Percentiles rank a stretch among this genome's conserved stretches.
phyloP scores from a whole-genome alignment of 1,140 invertebrate species.

The Monochamus saltuarius region DNA sequence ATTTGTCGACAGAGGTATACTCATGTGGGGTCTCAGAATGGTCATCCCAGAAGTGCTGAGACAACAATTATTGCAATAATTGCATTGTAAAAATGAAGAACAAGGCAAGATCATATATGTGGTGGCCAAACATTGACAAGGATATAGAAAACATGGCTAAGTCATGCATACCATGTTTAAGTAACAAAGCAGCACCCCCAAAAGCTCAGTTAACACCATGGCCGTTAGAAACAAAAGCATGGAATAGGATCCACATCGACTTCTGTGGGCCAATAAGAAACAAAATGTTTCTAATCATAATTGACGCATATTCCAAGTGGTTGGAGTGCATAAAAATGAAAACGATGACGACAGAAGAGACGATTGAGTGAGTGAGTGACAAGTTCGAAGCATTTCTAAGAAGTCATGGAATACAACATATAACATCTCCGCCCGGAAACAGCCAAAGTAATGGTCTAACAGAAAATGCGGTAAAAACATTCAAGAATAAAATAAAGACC shows the following conservation, averaged over 20 bases:
- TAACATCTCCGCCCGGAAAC: slow-evolving; percentile 29
- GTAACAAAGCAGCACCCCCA: not conserved
- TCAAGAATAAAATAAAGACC: slow-evolving; percentile 7
- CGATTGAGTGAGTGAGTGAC: slow-evolving; percentile 13
- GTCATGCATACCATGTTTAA: not conserved
- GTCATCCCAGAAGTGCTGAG: no score
- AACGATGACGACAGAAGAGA: slow-evolving; percentile 23
- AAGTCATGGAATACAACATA: slow-evolving; percentile 26
- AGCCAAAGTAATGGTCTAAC: slow-evolving; percentile 23
- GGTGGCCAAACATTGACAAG: not conserved
- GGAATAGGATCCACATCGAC: slow-evolving; percentile 41
- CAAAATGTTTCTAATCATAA: slow-evolving; percentile 36
- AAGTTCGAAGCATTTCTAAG: slow-evolving; percentile 25
- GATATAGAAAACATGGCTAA: not conserved
- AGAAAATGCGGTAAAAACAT: slow-evolving; percentile 19
- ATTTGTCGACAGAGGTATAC: no score
- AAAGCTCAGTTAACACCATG: slow-evolving; percentile 1
- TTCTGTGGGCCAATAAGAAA: slow-evolving; percentile 34
- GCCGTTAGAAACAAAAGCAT: slow-evolving; percentile 10
- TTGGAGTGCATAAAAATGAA: slow-evolving; percentile 33
- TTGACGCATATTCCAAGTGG: slow-evolving; percentile 42
- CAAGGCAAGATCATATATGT: no score
- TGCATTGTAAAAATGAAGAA: no score
- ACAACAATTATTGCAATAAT: no score
- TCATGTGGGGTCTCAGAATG: no score